Evolutionary conservation across 1,140 invertebrate species (phyloP).

Genomic region (Lineus longissimus): DNA sequence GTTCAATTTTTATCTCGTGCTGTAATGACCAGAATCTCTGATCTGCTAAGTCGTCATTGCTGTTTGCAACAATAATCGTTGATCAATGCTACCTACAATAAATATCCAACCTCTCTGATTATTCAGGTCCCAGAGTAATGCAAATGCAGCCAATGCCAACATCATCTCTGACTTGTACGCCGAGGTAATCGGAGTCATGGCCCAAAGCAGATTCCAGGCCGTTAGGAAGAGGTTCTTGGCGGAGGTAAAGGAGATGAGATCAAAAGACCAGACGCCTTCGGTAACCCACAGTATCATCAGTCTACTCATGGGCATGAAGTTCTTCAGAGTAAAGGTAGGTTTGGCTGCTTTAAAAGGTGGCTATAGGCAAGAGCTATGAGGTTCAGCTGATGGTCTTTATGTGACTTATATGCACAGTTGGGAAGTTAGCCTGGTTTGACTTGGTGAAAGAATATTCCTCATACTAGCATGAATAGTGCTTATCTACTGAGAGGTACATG

Average conservation of each 20-base stretch:
- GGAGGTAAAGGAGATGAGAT: conserved; percentile 85
- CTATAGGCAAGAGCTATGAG: too few species aligned
- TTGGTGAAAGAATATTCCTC: not conserved
- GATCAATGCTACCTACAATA: too few species aligned
- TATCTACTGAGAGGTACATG: too few species aligned
- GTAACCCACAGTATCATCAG: conserved; percentile 95
- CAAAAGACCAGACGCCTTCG: conserved; percentile 79
- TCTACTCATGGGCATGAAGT: conserved; percentile 99
- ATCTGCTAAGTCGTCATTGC: too few species aligned
- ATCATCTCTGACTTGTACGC: conserved; percentile 95
- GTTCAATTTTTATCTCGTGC: too few species aligned
- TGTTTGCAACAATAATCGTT: too few species aligned
- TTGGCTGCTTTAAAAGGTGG: not conserved
- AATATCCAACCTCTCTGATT: conserved; percentile 6
- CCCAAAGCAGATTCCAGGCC: conserved; percentile 87
- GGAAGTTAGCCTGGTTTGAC: not conserved
- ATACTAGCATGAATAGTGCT: too few species aligned
- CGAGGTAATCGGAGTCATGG: conserved; percentile 96
- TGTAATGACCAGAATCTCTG: too few species aligned
- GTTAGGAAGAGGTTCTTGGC: conserved; percentile 88
- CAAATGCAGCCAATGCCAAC: conserved; percentile 88
- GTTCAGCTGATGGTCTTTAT: conserved; percentile 5
- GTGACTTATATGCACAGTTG: too few species aligned
- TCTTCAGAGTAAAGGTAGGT: conserved; percentile 83
- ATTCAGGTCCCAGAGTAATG: conserved; percentile 75